Base-by-base conservation (phyloP, 2,797 vertebrate species). In the Emys orbicularis region DNA sequence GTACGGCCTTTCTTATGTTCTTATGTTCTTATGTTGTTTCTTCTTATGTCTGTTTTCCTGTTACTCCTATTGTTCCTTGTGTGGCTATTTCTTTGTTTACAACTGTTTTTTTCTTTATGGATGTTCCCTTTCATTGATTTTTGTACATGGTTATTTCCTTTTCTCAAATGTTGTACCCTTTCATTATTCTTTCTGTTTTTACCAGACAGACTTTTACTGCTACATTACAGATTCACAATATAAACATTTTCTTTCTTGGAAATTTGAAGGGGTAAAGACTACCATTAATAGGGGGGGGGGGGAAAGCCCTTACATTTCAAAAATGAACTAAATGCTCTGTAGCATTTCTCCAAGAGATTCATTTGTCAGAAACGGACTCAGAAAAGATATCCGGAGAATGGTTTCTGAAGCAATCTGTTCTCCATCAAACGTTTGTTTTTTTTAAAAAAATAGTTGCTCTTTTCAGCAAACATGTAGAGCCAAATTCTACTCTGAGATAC, bases 361-460 rank as follows among this genome's bases (percentile, higher is more conserved):
- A 61, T 77, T 81, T 90, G 2, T 83, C 52, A 85, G 37, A 76
- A 50, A 53, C 6, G 47, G 79, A 47, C 90, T 31, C 21, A 68
- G 23, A 79, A 1, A 65, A 61, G 23, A n/a, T 81, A 1, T 34
- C 5, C n/a, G 7, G 10, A 59, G 2, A 74, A 11, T 54, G 2
- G 3, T 0, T 86, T 94, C 57, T 79, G 19, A 88, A 84, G 12
- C 3, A 23, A 77, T 50, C 0, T 7, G 83, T 87, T 74, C 56
- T 53, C 0, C 27, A n/a, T 61, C 74, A 49, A n/a, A 85, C 9
- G 0, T 8, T 53, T 91, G 92, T 79, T 9, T n/a, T 41, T 41
- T 41, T 41, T 41, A 2, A n/a, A 2, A 4, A 81, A 81, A 81
- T 25, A 49, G n/a, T 0, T 1, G 44, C 61, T 52, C 0, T 79